A percentile compares a stretch with the other conserved stretches of the same genome.
Conservation (phyloP, 1,140 invertebrate genomes). For the Sarcophaga bullata region DNA sequence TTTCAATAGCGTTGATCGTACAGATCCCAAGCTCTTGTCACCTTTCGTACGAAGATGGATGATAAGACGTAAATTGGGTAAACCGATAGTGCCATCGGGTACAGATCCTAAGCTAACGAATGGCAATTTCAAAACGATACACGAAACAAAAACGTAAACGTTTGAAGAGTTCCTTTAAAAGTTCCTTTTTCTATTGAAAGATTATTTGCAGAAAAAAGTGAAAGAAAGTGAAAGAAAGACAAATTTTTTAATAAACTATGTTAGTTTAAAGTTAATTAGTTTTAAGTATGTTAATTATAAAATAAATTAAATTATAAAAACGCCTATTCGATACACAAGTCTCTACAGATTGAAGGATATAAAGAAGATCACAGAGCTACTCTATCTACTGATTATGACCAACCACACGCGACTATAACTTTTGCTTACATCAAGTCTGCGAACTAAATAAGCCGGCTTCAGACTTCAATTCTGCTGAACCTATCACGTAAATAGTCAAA, state of each 20-base stretch:
- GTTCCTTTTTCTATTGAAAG: background rate
- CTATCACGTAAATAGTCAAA: too few species aligned
- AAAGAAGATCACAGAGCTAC: too few species aligned
- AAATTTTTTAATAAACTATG: constrained; percentile 18
- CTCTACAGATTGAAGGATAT: too few species aligned
- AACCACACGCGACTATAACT: too few species aligned
- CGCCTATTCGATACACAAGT: too few species aligned
- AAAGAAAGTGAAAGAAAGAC: background rate
- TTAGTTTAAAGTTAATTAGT: constrained; percentile 25
- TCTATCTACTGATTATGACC: too few species aligned
- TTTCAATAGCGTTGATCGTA: constrained; percentile 68
- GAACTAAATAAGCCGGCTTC: too few species aligned
- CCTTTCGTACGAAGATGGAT: constrained; percentile 75
- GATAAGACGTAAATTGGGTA: constrained; percentile 56
- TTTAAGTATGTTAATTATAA: background rate
- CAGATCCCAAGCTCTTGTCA: constrained; percentile 73
- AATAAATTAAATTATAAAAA: too few species aligned
- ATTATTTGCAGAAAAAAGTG: too few species aligned
- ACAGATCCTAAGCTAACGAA: constrained; percentile 27
- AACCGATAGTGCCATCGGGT: background rate
- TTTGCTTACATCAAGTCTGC: too few species aligned
- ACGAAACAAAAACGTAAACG: constrained; percentile 32
- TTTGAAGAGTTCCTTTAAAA: background rate
- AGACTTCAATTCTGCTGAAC: too few species aligned
- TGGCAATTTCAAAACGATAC: constrained; percentile 28